Base-by-base conservation (phyloP, 1,140 invertebrate genomes). In the Brachystomella parvula region DNA sequence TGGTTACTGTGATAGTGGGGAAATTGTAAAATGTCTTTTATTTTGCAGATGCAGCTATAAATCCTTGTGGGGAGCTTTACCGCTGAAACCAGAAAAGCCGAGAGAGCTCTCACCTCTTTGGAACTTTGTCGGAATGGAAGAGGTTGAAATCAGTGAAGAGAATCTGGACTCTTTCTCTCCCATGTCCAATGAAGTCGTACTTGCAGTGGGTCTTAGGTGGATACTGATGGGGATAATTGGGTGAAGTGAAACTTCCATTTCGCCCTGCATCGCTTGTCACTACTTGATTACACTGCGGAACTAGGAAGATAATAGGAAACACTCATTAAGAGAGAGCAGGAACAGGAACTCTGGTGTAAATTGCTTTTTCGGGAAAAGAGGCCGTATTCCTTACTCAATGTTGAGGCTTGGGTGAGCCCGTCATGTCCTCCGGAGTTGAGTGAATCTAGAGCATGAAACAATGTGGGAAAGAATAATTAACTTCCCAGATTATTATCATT, bases 171-270 rank as follows among this genome's bases (percentile, higher is more conserved):
- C 69, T 47, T 53, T 71, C 65, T 39, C 87, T 88, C 29, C 88
- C 88, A 67, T 86, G 81, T 47, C 89, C 90, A 74, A 87, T 85
- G 75, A 93, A 93, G 70, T 91, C 89, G 76, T 90, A 92, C 72
- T 85, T 85, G 78, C 90, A 93, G 63, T 85, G 83, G 2, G 88
- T 85, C 70, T 85, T 83, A 1, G 84, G 76, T 58, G 86, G 85
- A 78, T 91, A 90, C 28, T 86, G 83, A 69, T 83, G 81, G 33
- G 88, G 88, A 76, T 86, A 89, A 73, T 83, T 84, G 35, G 89
- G 89, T 47, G 89, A 90, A 21, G 85, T 67, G 49, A 72, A 72
- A n/a, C 58, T 69, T 9, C 71, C 71, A 63, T 70, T 72, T 21
- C 60, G 31, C 19, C 71, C 71, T 17, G 64, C 67, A 31, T 72